phyloP scores from a whole-genome alignment of 2,797 vertebrate genomes.

The Enteromius argenteus region DNA sequence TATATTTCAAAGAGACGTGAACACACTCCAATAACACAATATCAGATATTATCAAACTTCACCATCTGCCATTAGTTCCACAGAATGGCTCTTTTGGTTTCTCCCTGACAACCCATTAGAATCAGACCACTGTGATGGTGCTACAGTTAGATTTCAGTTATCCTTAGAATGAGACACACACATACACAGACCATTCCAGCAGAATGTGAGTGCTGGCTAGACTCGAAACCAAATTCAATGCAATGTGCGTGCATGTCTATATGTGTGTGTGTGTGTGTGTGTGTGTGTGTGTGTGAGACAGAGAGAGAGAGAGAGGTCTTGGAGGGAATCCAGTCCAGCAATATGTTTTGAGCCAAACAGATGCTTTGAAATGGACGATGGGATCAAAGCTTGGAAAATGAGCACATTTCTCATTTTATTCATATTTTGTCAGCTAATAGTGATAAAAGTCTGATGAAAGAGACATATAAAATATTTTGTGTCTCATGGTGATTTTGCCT shows the following conservation, averaged over 20 bases:
- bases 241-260: neutral
- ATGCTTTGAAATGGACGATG: slow-evolving; percentile 39
- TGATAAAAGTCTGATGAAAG: slow-evolving; percentile 2
- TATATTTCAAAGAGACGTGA: slow-evolving; percentile 38
- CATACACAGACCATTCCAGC: neutral
- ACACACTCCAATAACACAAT: slow-evolving; percentile 36
- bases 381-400: slow-evolving; percentile 40
- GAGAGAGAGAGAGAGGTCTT: slow-evolving; percentile 23
- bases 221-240: slow-evolving; percentile 2
- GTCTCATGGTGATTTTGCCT: neutral
- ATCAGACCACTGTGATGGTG: slow-evolving; percentile 19
- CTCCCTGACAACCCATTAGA: slow-evolving; percentile 51
- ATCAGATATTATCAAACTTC: slow-evolving; percentile 41
- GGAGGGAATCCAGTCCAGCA: slow-evolving; percentile 46
- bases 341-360: slow-evolving; percentile 42
- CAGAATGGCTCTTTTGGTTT: slow-evolving; percentile 48
- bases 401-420: slow-evolving; percentile 40
- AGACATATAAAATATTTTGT: neutral
- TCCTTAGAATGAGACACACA: slow-evolving; percentile 15
- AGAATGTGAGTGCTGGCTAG: slow-evolving; percentile 13
- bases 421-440: slow-evolving; percentile 14
- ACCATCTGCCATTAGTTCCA: slow-evolving; percentile 46
- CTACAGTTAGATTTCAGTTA: slow-evolving; percentile 39
- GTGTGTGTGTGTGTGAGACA: neutral
- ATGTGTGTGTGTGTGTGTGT: neutral